These are phyloP conservation scores for Petrophora chlorosata DNA, from an alignment of 2,888 invertebrate species.

Conservation along the genomic window DNA sequence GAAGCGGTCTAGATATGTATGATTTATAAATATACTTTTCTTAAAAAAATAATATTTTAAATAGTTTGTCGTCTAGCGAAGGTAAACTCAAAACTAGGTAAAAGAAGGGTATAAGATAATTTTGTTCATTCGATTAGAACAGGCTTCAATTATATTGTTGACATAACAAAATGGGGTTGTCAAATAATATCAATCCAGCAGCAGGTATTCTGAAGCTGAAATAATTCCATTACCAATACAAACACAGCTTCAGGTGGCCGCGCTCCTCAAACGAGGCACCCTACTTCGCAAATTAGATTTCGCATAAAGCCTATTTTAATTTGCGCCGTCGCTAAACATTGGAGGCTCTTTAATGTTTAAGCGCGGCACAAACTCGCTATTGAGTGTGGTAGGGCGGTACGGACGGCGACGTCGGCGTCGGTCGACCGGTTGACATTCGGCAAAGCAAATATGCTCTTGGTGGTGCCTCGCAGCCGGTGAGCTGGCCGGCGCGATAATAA, in stretches of 20 bases:
- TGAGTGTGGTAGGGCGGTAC: conserved; percentile 47
- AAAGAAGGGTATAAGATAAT: neutral
- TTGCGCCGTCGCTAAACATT: conserved; percentile 79
- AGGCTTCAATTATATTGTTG: conserved; percentile 28
- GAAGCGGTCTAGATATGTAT: no score
- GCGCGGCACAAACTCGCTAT: conserved; percentile 67
- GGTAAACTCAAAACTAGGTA: no score
- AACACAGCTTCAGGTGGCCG: conserved; percentile 68
- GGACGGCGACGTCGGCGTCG: conserved; percentile 47
- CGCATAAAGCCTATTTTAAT: conserved; percentile 82
- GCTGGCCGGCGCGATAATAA: conserved; percentile 69
- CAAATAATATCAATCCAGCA: conserved; percentile 34
- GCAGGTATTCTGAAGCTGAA: conserved; percentile 67
- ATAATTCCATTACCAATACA: conserved; percentile 79
- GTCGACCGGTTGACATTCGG: conserved; percentile 68
- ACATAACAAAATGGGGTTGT: conserved; percentile 27
- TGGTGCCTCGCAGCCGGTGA: conserved; percentile 43
- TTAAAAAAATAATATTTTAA: no score
- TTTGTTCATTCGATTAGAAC: conserved; percentile 7
- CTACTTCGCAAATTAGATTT: conserved; percentile 81
- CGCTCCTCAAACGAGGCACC: conserved; percentile 61
- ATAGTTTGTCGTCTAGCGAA: no score
- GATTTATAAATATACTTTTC: no score
- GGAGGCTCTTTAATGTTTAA: conserved; percentile 79
- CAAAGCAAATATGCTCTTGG: conserved; percentile 77